phyloP scores from a whole-genome alignment of 2,113 vertebrate genomes.

The Monarcha castaneiventris region DNA sequence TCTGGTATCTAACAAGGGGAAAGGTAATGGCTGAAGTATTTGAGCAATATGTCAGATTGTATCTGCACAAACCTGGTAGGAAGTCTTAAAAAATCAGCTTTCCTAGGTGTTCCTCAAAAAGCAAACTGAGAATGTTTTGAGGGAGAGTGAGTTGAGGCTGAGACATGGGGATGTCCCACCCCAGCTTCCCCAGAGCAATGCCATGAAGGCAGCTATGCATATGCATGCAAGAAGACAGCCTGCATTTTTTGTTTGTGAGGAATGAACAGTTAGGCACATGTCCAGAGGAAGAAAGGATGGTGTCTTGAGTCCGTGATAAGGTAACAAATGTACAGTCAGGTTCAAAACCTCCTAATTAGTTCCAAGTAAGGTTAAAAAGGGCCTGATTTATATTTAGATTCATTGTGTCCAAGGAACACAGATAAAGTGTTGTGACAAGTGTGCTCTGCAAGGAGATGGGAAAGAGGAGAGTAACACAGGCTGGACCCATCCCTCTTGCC shows the following conservation, averaged over 20 bases:
- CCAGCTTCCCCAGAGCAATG: neutral
- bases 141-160: neutral
- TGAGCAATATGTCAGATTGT: accelerated
- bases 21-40: neutral
- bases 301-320: neutral
- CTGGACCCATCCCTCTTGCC: neutral
- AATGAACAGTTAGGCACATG: neutral
- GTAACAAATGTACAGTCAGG: neutral
- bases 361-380: neutral
- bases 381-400: neutral
- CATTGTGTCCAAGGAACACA: neutral
- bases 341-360: neutral
- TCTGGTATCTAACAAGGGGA: neutral
- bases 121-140: neutral
- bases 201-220: neutral
- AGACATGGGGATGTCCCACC: neutral
- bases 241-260: neutral
- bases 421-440: neutral
- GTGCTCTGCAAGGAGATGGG: neutral
- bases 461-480: neutral
- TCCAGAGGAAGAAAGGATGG: neutral
- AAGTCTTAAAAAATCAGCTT: neutral
- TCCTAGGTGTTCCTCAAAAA: neutral
- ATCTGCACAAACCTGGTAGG: neutral
- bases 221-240: neutral